phyloP scores from a whole-genome alignment of 1,140 invertebrate species.

The Agraylea sexmaculata region DNA sequence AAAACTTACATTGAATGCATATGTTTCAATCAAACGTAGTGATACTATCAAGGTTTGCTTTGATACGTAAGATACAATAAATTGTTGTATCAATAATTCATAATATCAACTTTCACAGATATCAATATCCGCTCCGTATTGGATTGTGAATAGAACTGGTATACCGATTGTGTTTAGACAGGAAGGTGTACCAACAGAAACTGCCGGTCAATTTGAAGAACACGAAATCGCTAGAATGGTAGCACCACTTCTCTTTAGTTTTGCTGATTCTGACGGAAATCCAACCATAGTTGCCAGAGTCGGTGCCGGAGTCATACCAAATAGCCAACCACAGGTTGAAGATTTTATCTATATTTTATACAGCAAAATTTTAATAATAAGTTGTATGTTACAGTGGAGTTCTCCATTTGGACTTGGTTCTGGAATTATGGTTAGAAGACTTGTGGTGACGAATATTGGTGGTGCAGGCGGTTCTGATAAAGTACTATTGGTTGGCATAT shows the following conservation, averaged over 20 bases:
- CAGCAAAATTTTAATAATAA: background rate
- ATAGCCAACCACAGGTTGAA: conserved; percentile 46
- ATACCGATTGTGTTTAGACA: conserved; percentile 89
- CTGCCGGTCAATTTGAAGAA: conserved; percentile 89
- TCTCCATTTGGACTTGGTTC: conserved; percentile 69
- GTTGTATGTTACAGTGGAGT: conserved; percentile 51
- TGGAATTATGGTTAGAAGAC: conserved; percentile 52
- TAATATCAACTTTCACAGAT: conserved; percentile 47
- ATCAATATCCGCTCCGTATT: conserved; percentile 75
- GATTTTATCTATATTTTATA: background rate
- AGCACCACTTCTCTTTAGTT: conserved; percentile 87
- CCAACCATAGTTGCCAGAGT: conserved; percentile 54
- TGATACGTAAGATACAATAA: conserved; percentile 14
- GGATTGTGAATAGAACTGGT: conserved; percentile 93
- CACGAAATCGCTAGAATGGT: conserved; percentile 89
- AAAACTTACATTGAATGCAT: conserved; percentile 60
- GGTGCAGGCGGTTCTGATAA: conserved; percentile 49
- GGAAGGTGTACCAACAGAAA: conserved; percentile 65
- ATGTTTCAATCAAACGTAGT: conserved; percentile 36
- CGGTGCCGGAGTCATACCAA: conserved; percentile 53
- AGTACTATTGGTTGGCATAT: conserved; percentile 74
- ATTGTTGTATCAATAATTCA: conserved; percentile 1
- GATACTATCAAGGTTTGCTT: conserved; percentile 40
- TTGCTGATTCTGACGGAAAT: conserved; percentile 75
- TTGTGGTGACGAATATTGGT: conserved; percentile 29